These are phyloP conservation scores for Olivierus martensii DNA, from an alignment of 1,140 invertebrate genomes.

Conservation along the genomic window DNA sequence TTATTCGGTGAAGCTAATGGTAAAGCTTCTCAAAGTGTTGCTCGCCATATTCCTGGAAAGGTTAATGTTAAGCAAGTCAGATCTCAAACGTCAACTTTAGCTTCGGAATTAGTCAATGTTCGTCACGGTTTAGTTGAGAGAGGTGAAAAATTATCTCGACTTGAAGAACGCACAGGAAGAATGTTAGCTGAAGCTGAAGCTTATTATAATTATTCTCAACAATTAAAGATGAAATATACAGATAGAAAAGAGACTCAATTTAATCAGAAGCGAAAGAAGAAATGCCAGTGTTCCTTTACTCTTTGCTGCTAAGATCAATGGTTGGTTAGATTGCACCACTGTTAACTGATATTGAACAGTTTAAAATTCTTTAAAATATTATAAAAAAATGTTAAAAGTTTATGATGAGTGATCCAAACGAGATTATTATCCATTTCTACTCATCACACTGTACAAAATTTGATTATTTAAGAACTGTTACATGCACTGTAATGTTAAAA, in stretches of 20 bases:
- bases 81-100: constrained; percentile 48
- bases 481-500: no score
- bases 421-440: no score
- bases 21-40: constrained; percentile 72
- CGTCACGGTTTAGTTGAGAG: constrained; percentile 80
- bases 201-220: constrained; percentile 70
- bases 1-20: constrained; percentile 88
- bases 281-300: no score
- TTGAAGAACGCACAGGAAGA: constrained; percentile 79
- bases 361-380: no score
- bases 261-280: no score
- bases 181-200: constrained; percentile 85
- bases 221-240: constrained; percentile 92
- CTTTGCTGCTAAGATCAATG: no score
- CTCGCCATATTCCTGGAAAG: constrained; percentile 70
- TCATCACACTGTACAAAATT: no score
- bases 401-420: no score
- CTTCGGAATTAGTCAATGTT: constrained; percentile 58
- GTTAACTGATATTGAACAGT: no score
- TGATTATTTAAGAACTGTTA: no score
- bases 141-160: constrained; percentile 78
- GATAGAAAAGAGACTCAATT: constrained; percentile 99
- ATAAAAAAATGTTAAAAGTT: no score
- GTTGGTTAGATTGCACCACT: no score
- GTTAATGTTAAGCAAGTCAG: constrained; percentile 52